These are phyloP conservation scores for Phyllotreta cruciferae DNA, from an alignment of 2,888 invertebrate species.

Conservation along the genomic window DNA sequence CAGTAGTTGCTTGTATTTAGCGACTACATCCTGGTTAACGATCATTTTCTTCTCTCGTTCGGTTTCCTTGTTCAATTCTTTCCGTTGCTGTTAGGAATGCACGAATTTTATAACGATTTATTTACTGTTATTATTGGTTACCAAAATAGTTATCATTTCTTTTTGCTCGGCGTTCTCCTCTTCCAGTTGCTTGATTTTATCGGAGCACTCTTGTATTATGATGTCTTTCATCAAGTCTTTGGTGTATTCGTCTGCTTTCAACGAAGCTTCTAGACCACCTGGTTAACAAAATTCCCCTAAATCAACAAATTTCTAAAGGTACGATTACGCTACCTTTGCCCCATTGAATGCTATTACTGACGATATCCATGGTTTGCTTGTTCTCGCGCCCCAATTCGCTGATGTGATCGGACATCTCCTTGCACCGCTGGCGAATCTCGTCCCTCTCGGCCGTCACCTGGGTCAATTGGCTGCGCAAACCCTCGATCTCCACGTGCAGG, in stretches of 20 bases:
- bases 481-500: constrained; percentile 43
- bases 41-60: constrained; percentile 40
- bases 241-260: constrained; percentile 50
- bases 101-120: neutral
- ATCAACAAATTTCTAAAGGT: neutral
- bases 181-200: constrained; percentile 49
- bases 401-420: constrained; percentile 48
- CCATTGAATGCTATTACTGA: constrained; percentile 45
- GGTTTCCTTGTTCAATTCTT: constrained; percentile 22
- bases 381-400: constrained; percentile 44
- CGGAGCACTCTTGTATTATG: constrained; percentile 50
- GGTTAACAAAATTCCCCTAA: constrained; percentile 10
- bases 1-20: constrained; percentile 44
- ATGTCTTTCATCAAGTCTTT: constrained; percentile 50
- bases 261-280: constrained; percentile 39
- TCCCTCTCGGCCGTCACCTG: constrained; percentile 38
- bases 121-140: constrained; percentile 24
- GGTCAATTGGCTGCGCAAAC: constrained; percentile 34
- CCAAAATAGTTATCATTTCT: constrained; percentile 47
- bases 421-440: constrained; percentile 44
- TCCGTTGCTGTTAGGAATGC: constrained; percentile 32
- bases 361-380: constrained; percentile 42
- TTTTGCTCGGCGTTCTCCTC: constrained; percentile 49
- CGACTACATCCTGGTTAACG: constrained; percentile 42
- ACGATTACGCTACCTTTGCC: constrained; percentile 47